These are phyloP conservation scores for Redunca redunca DNA, from an alignment of 2,113 vertebrate genomes.

Conservation along the genomic window DNA sequence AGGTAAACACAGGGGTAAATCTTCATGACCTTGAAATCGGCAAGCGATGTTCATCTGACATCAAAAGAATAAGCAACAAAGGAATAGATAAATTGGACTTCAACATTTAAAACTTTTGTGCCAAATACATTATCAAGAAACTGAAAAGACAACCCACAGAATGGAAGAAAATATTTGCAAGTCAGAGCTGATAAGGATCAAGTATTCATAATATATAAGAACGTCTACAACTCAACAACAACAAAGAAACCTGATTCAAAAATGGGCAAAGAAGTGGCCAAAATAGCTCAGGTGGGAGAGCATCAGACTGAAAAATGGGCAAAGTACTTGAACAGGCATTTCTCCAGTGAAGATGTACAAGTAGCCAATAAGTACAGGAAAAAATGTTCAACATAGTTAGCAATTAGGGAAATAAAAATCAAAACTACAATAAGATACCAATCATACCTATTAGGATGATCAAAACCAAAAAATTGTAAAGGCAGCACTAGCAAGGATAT, in stretches of 20 bases:
- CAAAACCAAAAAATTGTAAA: background rate
- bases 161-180: background rate
- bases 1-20: background rate
- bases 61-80: background rate
- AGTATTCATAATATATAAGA: background rate
- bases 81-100: background rate
- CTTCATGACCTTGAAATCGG: background rate
- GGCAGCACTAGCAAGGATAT: background rate
- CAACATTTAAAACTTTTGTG: background rate
- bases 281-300: background rate
- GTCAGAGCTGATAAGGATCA: background rate
- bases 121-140: background rate
- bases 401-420: background rate
- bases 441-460: background rate
- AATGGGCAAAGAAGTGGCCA: background rate
- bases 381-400: background rate
- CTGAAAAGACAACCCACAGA: background rate
- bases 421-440: background rate
- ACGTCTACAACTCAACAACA: background rate
- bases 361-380: background rate
- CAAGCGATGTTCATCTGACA: background rate
- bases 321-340: background rate
- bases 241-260: background rate
- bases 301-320: background rate
- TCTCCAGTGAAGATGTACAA: background rate